These are phyloP conservation scores for Alviniconcha strummeri DNA, from an alignment of 2,888 invertebrate genomes.

Conservation along the genomic window DNA sequence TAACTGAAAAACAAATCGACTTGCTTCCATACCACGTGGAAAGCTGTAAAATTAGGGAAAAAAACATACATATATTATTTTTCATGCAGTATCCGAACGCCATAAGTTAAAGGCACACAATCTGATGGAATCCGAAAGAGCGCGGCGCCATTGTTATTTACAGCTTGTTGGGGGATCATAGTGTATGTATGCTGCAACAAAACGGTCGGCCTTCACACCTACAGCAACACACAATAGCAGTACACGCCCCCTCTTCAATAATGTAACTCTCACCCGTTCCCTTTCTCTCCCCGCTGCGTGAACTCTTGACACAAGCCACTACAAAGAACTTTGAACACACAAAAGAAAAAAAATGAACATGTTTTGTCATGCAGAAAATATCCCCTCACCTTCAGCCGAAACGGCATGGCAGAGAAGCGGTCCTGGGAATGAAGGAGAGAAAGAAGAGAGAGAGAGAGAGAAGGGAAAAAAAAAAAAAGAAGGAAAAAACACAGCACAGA, in stretches of 20 bases:
- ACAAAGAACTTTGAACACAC: neutral
- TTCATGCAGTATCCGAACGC: too few relatives aligned
- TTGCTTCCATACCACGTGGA: too few relatives aligned
- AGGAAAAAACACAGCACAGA: neutral
- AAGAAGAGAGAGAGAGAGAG: neutral
- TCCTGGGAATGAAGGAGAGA: neutral
- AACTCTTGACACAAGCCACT: slow-evolving; percentile 3
- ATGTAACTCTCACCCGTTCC: neutral
- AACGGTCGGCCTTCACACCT: neutral
- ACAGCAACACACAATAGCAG: neutral
- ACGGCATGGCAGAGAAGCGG: neutral
- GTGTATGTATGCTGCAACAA: too few relatives aligned
- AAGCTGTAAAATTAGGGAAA: too few relatives aligned
- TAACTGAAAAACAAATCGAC: too few relatives aligned
- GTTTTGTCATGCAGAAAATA: slow-evolving; percentile 20
- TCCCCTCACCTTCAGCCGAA: neutral
- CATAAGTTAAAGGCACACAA: too few relatives aligned
- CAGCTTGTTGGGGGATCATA: too few relatives aligned
- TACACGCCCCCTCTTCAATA: neutral
- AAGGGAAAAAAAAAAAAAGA: neutral
- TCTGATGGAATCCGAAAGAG: too few relatives aligned
- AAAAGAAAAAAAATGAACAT: neutral
- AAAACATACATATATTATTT: too few relatives aligned
- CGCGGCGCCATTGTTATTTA: too few relatives aligned
- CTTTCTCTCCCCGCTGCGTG: too few relatives aligned